Evolutionary conservation across 1,140 invertebrate genomes (phyloP).

Genomic region (Papilio aristodemus): DNA sequence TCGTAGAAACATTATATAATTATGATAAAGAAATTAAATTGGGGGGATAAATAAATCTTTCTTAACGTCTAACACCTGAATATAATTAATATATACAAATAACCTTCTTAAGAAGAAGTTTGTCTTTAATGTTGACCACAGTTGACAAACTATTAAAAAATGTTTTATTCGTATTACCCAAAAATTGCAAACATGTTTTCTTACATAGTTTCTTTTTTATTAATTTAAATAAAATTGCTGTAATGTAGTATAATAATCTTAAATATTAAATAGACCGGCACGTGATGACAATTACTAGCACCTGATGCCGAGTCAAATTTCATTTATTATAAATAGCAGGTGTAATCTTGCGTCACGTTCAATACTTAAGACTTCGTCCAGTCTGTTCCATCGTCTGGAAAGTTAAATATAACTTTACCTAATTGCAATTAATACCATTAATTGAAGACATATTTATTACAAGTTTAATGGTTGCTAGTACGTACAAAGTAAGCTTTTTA

Average conservation of each 20-base stretch:
- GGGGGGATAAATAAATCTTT: too few relatives aligned
- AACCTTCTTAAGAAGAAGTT: too few relatives aligned
- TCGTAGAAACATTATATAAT: too few relatives aligned
- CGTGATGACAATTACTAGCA: conserved; percentile 2
- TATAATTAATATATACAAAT: too few relatives aligned
- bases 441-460: background rate
- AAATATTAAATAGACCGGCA: background rate
- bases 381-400: background rate
- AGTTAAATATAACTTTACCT: conserved; percentile 5
- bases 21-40: too few relatives aligned
- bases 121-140: too few relatives aligned
- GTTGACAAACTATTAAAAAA: too few relatives aligned
- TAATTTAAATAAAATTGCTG: background rate
- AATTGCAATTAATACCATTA: background rate
- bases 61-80: too few relatives aligned
- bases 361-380: background rate
- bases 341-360: conserved; percentile 5
- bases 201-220: background rate
- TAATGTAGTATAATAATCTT: background rate
- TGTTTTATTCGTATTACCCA: too few relatives aligned
- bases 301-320: conserved; percentile 5
- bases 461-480: background rate
- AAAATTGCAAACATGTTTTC: background rate
- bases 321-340: conserved; percentile 17
- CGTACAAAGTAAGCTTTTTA: background rate